Evolutionary conservation across 2,113 vertebrate genomes (phyloP).

Genomic region (Pica pica): DNA sequence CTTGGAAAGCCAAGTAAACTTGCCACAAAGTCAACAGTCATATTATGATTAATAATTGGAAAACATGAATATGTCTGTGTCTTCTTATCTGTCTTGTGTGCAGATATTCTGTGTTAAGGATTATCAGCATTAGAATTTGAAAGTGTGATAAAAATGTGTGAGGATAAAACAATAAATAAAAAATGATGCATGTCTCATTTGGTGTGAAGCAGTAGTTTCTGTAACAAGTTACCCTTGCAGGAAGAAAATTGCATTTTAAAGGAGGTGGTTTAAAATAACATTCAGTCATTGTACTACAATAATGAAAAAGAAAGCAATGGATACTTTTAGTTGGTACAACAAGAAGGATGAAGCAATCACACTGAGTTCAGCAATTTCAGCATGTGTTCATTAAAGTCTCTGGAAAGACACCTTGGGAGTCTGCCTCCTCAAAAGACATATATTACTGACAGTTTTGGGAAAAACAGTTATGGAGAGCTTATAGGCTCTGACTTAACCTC

Average conservation of each 20-base stretch:
- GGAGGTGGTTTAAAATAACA: neutral
- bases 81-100: neutral
- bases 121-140: neutral
- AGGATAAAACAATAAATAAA: neutral
- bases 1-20: slow-evolving; percentile 15
- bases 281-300: neutral
- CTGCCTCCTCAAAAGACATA: neutral
- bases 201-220: neutral
- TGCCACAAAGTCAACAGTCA: neutral
- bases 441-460: neutral
- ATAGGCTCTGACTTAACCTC: neutral
- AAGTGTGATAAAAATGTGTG: neutral
- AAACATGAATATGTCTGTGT: neutral
- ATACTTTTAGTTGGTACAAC: neutral
- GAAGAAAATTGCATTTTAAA: neutral
- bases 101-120: neutral
- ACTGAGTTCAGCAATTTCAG: neutral
- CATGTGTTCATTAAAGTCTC: accelerated
- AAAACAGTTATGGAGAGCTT: neutral
- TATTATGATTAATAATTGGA: neutral
- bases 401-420: neutral
- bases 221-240: neutral
- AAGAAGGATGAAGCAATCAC: neutral
- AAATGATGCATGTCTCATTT: neutral
- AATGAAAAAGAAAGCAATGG: neutral